Base-by-base conservation (phyloP, 1,140 invertebrate genomes). In the Portunus trituberculatus region DNA sequence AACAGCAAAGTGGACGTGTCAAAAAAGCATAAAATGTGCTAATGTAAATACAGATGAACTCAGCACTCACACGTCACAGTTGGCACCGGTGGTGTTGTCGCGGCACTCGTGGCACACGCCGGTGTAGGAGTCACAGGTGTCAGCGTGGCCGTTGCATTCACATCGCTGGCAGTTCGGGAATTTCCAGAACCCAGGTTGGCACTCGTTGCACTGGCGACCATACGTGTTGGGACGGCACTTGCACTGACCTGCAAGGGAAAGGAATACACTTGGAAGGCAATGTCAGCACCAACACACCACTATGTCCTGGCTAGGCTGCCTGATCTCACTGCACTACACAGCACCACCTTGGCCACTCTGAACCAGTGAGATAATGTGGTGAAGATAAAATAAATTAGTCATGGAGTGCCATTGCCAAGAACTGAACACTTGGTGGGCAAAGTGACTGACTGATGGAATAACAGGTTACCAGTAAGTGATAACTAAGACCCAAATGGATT, bases 81-180 rank as follows among this genome's bases (percentile, higher is more conserved):
- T 98, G 96, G 98, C 98, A 16, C 99, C 99, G 95, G 98, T 98
- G 0, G 99, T 99, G 94, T 97, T 98, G 97, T 99, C 99, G 95
- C 98, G 97, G 97, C 99, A 99, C 95, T 98, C 98, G 86, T 98
- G 98, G 97, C 99, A 99, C 39, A 98, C 98, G n/a, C 99, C 99
- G 0, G 98, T 99, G 84, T 97, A 97, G 4, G 99, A 98, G 97
- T 99, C 99, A 97, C 99, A 99, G 93, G 97, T 98, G 95, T 99
- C 98, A 0, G 99, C 99, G 97, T 99, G 99, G 0, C 99, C 99
- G 97, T 99, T 99, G 97, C 99, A 99, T 96, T 99, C 98, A 97
- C 99, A 99, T 59, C 98, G 98, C 96, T 98, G 98, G 97, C 99
- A 99, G 96, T 99, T 98, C 0, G 99, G 99, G 97, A 99, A 99